Conservation (phyloP, 1,140 invertebrate species). For the Anoplolepis gracilipes region DNA sequence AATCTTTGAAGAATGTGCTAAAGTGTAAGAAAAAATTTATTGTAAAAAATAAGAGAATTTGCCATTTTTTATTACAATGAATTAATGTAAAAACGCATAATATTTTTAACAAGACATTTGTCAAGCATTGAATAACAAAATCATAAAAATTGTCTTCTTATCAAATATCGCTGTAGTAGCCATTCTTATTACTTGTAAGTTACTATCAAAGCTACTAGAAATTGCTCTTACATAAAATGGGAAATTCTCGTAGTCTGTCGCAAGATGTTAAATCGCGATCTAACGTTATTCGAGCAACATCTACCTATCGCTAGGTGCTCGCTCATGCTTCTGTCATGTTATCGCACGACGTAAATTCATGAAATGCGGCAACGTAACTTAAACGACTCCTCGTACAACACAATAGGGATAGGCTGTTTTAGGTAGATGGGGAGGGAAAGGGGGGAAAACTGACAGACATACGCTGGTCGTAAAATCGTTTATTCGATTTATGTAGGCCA, state of each 20-base stretch:
- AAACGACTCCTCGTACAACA: constrained; percentile 6
- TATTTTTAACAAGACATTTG: not conserved
- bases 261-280: constrained; percentile 3
- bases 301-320: not conserved
- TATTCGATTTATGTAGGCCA: constrained; percentile 31
- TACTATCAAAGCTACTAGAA: not conserved
- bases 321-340: constrained; percentile 7
- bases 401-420: not conserved
- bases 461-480: constrained; percentile 41
- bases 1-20: not conserved
- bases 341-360: not conserved
- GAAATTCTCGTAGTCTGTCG: constrained; percentile 18
- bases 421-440: too few relatives aligned
- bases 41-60: too few relatives aligned
- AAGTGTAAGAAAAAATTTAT: not conserved
- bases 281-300: constrained; percentile 18
- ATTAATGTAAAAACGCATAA: not conserved
- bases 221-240: constrained; percentile 15
- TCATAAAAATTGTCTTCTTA: not conserved
- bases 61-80: too few relatives aligned
- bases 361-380: constrained; percentile 3
- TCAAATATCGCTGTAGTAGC: not conserved
- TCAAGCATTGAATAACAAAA: not conserved
- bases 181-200: not conserved
- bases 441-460: too few relatives aligned